Conservation (phyloP, 1,140 invertebrate genomes). For the Drosophila sechellia region DNA sequence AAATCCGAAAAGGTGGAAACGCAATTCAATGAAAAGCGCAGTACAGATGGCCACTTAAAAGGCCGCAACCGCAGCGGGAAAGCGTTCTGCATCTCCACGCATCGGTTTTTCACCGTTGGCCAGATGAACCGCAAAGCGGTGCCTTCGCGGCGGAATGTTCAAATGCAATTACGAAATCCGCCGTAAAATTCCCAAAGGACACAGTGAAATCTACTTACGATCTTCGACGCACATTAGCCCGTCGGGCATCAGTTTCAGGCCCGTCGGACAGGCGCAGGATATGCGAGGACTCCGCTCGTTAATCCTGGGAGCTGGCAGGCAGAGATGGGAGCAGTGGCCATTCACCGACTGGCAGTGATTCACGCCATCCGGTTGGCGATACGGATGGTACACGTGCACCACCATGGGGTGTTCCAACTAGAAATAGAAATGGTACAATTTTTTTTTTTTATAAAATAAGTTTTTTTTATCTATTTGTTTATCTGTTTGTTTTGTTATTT, state of each 20-base stretch:
- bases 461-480: no score
- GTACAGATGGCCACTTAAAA: slow-evolving; percentile 33
- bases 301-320: slow-evolving; percentile 93
- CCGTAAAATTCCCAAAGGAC: slow-evolving; percentile 7
- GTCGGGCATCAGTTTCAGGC: slow-evolving; percentile 90
- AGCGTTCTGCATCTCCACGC: slow-evolving; percentile 85
- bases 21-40: slow-evolving; percentile 40
- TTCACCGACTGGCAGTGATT: slow-evolving; percentile 96
- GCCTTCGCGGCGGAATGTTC: slow-evolving; percentile 94
- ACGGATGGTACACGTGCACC: slow-evolving; percentile 97
- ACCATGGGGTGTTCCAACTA: slow-evolving; percentile 96
- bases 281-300: slow-evolving; percentile 90
- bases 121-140: slow-evolving; percentile 85
- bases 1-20: slow-evolving; percentile 30
- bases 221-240: slow-evolving; percentile 94
- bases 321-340: slow-evolving; percentile 96
- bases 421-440: neutral
- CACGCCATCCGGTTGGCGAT: slow-evolving; percentile 94
- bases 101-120: neutral
- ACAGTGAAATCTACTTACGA: slow-evolving; percentile 88
- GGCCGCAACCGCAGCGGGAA: slow-evolving; percentile 88
- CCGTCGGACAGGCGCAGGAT: slow-evolving; percentile 95
- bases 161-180: slow-evolving; percentile 93
- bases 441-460: no score
- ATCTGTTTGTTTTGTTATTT: no score